A percentile compares a stretch with the other conserved stretches of the same genome.
Evolutionary conservation across 2,797 vertebrate genomes (phyloP).

Genomic region (Labroides dimidiatus): DNA sequence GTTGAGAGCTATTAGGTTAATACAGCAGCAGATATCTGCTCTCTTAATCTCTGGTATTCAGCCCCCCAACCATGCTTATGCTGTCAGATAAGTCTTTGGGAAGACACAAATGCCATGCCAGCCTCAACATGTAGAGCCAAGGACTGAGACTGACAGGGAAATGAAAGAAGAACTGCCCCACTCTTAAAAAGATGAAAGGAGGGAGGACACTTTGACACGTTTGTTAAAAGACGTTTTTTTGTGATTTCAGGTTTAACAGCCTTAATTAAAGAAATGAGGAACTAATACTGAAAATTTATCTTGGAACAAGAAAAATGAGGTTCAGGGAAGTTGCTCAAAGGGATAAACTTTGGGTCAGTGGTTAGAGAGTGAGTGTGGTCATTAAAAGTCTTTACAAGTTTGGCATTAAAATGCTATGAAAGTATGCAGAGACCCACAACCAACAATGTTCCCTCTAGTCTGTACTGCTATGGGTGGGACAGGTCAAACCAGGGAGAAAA

Average conservation of each 20-base stretch:
- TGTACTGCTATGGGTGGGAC: neutral
- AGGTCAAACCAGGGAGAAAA: constrained; percentile 19
- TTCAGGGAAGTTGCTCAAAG: neutral
- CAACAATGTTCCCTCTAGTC: neutral
- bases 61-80: constrained; percentile 34
- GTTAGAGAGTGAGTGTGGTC: neutral
- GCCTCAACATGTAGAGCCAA: constrained; percentile 68
- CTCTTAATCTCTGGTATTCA: constrained; percentile 69
- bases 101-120: constrained; percentile 69
- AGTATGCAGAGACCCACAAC: constrained; percentile 1
- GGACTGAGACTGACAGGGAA: constrained; percentile 40
- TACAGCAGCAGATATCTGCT: constrained; percentile 50
- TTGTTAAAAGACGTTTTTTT: constrained; percentile 5
- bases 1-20: constrained; percentile 48
- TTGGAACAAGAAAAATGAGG: neutral
- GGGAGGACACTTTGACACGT: neutral
- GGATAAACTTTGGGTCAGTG: neutral
- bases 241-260: neutral
- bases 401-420: constrained; percentile 1
- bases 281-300: neutral
- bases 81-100: constrained; percentile 62
- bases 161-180: constrained; percentile 28
- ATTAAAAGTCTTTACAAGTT: constrained; percentile 9
- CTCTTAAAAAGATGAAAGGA: constrained; percentile 30
- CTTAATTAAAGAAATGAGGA: neutral